Evolutionary conservation across 2,113 vertebrate species (phyloP).

Genomic region (Cavia aperea): DNA sequence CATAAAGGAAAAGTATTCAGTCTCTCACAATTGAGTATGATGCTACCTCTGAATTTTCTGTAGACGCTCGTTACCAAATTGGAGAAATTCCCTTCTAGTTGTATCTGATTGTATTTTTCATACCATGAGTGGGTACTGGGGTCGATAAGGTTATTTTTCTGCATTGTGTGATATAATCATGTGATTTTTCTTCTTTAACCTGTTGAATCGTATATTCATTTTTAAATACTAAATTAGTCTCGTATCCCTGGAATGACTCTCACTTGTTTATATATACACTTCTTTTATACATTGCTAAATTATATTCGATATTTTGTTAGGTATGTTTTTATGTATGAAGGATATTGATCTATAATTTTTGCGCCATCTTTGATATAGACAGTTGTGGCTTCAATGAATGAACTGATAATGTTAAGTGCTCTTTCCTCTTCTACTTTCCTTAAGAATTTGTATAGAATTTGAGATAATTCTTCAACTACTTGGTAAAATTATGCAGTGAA

Average conservation of each 20-base stretch:
- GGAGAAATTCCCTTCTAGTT: not conserved
- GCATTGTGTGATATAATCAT: not conserved
- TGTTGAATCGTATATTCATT: not conserved
- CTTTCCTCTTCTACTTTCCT: not conserved
- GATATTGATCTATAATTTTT: not conserved
- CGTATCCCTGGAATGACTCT: not conserved
- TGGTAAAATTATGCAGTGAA: conserved; percentile 28
- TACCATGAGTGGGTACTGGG: not conserved
- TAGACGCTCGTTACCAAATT: not conserved
- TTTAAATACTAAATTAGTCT: not conserved
- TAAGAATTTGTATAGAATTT: not conserved
- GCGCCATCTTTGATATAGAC: not conserved
- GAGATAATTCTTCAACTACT: conserved; percentile 14
- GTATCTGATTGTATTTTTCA: not conserved
- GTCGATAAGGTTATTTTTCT: not conserved
- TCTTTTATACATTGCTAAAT: not conserved
- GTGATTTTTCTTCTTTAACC: not conserved
- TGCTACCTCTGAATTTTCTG: not conserved
- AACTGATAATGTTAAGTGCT: not conserved
- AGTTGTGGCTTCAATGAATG: not conserved
- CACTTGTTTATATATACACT: not conserved
- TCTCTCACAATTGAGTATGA: not conserved
- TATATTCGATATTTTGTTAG: not conserved
- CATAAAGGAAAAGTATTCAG: not conserved
- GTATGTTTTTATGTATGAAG: not conserved